phyloP scores from a whole-genome alignment of 2,888 invertebrate genomes.

The Lysandra bellargus region DNA sequence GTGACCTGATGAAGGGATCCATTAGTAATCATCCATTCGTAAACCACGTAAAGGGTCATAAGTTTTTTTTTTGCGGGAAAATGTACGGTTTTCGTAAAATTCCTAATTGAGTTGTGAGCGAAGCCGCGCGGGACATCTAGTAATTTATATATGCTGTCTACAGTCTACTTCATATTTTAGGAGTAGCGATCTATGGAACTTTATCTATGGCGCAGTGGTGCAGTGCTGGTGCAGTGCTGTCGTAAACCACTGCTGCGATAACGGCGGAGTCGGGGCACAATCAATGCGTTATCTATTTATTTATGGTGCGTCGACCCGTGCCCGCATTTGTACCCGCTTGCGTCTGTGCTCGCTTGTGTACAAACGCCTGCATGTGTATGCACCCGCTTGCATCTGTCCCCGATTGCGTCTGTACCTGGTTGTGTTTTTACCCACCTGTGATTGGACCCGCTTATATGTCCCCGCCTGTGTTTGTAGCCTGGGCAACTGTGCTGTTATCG shows the following conservation, averaged over 20 bases:
- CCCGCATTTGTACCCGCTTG: conserved; percentile 42
- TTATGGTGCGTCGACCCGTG: conserved; percentile 61
- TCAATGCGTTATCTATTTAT: conserved; percentile 71
- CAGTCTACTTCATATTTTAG: no score
- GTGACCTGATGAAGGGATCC: no score
- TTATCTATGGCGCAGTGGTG: neutral
- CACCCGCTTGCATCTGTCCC: neutral
- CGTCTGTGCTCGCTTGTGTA: neutral
- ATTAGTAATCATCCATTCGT: no score
- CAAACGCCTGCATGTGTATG: neutral
- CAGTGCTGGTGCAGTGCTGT: neutral
- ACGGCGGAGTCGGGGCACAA: conserved; percentile 44
- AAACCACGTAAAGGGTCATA: no score
- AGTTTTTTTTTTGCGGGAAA: no score
- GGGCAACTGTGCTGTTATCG: conserved; percentile 1
- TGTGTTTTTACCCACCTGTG: neutral
- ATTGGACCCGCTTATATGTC: conserved; percentile 37
- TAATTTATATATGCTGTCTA: no score
- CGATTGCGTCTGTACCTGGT: neutral
- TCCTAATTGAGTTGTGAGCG: no score
- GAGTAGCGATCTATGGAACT: neutral
- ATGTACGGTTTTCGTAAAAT: no score
- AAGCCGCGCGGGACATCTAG: no score
- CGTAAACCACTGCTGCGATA: neutral
- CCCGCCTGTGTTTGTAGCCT: neutral